phyloP scores from a whole-genome alignment of 2,888 invertebrate genomes.

The Scaptodrosophila latifasciaeformis region DNA sequence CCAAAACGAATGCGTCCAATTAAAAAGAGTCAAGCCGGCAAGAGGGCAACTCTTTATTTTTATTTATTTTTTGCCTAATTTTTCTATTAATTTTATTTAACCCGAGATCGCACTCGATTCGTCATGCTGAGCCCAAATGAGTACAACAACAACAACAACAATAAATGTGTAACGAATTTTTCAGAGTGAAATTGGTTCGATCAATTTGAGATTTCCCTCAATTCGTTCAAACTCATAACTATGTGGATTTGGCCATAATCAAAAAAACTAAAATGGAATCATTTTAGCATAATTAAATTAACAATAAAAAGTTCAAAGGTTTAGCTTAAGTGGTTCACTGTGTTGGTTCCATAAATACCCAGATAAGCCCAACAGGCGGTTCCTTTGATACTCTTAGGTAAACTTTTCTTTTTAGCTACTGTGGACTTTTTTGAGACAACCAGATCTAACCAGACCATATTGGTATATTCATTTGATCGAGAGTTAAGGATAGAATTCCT shows the following conservation, averaged over 20 bases:
- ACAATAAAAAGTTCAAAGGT: constrained; percentile 37
- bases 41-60: no score
- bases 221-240: constrained; percentile 64
- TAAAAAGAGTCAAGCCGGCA: constrained; percentile 35
- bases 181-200: constrained; percentile 39
- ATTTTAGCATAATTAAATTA: constrained; percentile 67
- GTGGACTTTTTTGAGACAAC: no score
- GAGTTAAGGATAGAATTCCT: no score
- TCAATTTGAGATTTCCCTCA: constrained; percentile 8
- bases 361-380: constrained; percentile 65
- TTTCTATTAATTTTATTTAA: constrained; percentile 64
- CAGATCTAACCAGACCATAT: no score
- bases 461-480: no score
- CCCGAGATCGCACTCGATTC: constrained; percentile 46
- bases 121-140: constrained; percentile 41
- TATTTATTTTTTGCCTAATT: constrained; percentile 55
- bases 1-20: constrained; percentile 54
- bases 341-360: constrained; percentile 59
- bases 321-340: constrained; percentile 47
- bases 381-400: constrained; percentile 43
- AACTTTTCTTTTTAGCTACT: no score
- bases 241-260: constrained; percentile 55
- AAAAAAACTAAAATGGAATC: constrained; percentile 33
- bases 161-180: constrained; percentile 46
- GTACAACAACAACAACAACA: neutral